Percentiles rank a stretch among this genome's conserved stretches.
These are phyloP conservation scores for Lutraria lutraria DNA, from an alignment of 2,888 invertebrate genomes.

Conservation along the genomic window DNA sequence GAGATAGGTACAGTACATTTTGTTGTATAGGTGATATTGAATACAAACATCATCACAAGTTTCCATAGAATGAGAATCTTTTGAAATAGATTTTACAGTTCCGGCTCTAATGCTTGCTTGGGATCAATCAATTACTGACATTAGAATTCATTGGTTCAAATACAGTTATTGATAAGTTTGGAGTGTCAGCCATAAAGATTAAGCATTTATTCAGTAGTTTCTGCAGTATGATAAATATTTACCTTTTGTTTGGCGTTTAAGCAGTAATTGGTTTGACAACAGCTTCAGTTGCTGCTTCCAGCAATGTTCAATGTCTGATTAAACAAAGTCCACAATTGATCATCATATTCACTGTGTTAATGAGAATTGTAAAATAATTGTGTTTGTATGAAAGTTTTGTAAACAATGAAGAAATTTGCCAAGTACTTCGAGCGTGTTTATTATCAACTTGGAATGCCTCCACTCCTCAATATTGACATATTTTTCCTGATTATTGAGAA, in stretches of 20 bases:
- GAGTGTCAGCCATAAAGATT: background rate
- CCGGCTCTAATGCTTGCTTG: background rate
- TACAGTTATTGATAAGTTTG: background rate
- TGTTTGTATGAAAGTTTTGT: conserved; percentile 19
- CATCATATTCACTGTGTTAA: background rate
- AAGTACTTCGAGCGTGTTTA: background rate
- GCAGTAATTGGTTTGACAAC: background rate
- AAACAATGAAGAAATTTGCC: background rate
- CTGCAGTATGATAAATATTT: conserved; percentile 8
- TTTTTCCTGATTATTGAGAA: background rate
- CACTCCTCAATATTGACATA: background rate
- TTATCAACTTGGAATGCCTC: background rate
- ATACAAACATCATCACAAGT: background rate
- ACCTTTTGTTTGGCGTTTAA: background rate
- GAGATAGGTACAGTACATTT: background rate
- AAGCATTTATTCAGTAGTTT: background rate
- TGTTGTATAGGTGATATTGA: background rate
- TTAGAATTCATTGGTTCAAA: conserved; percentile 10
- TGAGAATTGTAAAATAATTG: background rate
- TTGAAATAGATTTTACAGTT: conserved; percentile 21
- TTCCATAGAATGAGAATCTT: background rate
- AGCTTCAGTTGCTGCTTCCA: background rate
- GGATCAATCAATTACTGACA: conserved; percentile 4
- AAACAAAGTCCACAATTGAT: background rate
- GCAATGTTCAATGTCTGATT: background rate